phyloP scores from a whole-genome alignment of 1,140 invertebrate genomes.

The Drosophila cardini region DNA sequence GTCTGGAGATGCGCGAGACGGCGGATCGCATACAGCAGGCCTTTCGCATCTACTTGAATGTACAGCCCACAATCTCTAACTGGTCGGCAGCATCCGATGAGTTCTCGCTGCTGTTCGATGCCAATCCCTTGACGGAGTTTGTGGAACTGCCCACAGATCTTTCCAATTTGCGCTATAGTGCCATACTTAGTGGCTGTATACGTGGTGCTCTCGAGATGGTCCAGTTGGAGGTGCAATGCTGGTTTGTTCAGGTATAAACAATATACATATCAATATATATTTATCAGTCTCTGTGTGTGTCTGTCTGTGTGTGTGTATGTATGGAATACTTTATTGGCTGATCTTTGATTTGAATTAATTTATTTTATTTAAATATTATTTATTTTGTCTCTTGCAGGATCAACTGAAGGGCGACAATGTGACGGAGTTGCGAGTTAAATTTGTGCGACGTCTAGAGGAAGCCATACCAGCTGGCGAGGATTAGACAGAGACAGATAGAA shows the following conservation, averaged over 20 bases:
- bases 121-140: constrained; percentile 99
- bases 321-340: constrained; percentile 46
- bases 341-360: constrained; percentile 18
- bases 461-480: constrained; percentile 99
- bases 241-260: constrained; percentile 89
- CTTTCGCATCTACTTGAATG: constrained; percentile 95
- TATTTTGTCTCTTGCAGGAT: constrained; percentile 88
- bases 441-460: constrained; percentile 97
- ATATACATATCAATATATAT: constrained; percentile 3
- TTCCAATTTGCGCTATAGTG: constrained; percentile 95
- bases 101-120: constrained; percentile 97
- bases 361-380: constrained; percentile 1
- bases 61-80: constrained; percentile 95
- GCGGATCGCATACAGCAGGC: constrained; percentile 96
- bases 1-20: constrained; percentile 98
- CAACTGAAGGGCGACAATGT: constrained; percentile 97
- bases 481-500: constrained; percentile 85
- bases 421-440: constrained; percentile 98
- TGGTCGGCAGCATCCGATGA: constrained; percentile 98
- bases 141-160: constrained; percentile 98
- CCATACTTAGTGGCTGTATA: constrained; percentile 96
- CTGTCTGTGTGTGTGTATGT: constrained; percentile 23
- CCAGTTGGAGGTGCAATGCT: constrained; percentile 91
- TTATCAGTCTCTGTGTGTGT: constrained; percentile 35
- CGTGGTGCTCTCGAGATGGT: constrained; percentile 99